Conservation (phyloP, 30 jellyfish, hydroid and myxozoan genomes). For the Chrysaora quinquecirrha region DNA sequence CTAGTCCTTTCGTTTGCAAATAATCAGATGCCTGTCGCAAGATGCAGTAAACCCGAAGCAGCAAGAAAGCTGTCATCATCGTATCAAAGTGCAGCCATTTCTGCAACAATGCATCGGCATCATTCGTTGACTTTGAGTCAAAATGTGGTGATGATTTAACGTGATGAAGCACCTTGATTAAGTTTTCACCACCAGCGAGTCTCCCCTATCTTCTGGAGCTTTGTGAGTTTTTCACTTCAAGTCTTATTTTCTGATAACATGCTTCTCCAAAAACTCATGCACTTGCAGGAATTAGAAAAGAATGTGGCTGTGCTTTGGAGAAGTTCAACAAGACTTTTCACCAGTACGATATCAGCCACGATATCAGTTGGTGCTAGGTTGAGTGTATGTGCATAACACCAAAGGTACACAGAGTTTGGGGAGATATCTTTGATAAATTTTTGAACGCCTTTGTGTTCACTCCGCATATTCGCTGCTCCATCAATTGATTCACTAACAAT, state of each 20-base stretch:
- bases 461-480: conserved; percentile 38
- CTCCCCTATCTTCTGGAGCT: conserved; percentile 13
- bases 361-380: conserved; percentile 2
- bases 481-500: conserved; percentile 22
- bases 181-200: conserved; percentile 5
- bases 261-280: conserved; percentile 35
- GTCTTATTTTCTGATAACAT: neutral
- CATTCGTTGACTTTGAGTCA: conserved; percentile 10
- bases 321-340: conserved; percentile 36
- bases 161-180: conserved; percentile 1
- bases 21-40: conserved; percentile 11
- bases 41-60: neutral
- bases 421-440: conserved; percentile 34
- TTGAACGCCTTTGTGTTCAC: conserved; percentile 37
- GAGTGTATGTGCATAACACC: conserved; percentile 33
- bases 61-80: conserved; percentile 8
- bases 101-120: conserved; percentile 9
- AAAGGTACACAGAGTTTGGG: conserved; percentile 24
- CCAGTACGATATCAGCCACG: conserved; percentile 9
- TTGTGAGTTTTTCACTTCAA: conserved; percentile 17
- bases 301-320: conserved; percentile 29
- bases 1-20: conserved; percentile 43
- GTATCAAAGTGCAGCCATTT: neutral
- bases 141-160: neutral
- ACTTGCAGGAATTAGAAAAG: conserved; percentile 24